Base-by-base conservation (phyloP, 2,797 vertebrate genomes). In the Orientallactaga sibirica region DNA sequence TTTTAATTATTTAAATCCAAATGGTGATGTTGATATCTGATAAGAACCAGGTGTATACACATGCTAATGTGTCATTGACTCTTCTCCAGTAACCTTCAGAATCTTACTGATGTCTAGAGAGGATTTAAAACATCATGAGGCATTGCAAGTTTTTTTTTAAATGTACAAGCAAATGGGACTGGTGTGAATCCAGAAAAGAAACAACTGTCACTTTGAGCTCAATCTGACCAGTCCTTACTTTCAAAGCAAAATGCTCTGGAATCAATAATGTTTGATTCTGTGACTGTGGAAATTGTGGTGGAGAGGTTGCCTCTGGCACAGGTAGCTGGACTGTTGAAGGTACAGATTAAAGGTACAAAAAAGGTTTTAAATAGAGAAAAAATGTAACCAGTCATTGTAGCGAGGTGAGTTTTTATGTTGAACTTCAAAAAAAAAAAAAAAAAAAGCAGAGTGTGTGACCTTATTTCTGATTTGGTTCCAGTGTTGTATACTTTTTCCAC, bases 11-110 rank as follows among this genome's bases (percentile, higher is more conserved):
- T 58, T 58, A 41, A 81, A 33, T 79, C 4, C 12, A 62, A n/a
- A 58, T 62, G 66, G 58, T 81, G 41, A 66, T 95, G 67, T 78
- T 86, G 75, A 89, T 68, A 94, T 48, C 58, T 95, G 68, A 81
- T 90, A 94, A 95, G 29, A n/a, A 33, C 18, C 58, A 67, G 61
- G 71, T n/a, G 7, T 82, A 11, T 75, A 75, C 74, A 86, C 52
- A 24, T 89, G 86, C 89, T 94, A 64, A 94, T 75, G 9, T 71
- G 68, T 84, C 77, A 86, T 1, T 91, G 82, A 24, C 11, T 55
- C 71, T 92, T 96, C 66, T 48, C 76, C 9, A 88, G 24, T 81
- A 52, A 89, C 80, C 27, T 95, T 93, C 41, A 77, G 64, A 86
- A 86, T 89, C 61, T 73, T 79, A 20, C 64, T 80, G 76, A 27